Evolutionary conservation across 2,888 invertebrate genomes (phyloP).

Genomic region (Andrena flavipes): DNA sequence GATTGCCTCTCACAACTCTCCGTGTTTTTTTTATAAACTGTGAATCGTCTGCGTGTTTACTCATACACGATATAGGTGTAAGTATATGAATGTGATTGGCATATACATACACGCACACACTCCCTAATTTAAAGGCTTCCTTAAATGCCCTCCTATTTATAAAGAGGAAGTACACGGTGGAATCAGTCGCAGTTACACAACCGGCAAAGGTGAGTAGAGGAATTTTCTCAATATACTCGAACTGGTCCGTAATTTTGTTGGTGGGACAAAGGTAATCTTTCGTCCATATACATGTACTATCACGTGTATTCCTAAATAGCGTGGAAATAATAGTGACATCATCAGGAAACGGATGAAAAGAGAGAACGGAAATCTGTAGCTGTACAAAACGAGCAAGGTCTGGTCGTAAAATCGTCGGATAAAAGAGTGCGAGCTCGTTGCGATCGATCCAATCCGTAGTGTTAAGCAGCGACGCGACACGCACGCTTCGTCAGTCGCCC

Average conservation of each 20-base stretch:
- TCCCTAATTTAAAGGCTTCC: too few relatives aligned
- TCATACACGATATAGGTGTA: too few relatives aligned
- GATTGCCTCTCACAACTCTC: neutral
- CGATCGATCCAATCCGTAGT: slow-evolving; percentile 6
- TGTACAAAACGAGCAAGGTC: neutral
- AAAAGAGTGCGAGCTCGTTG: neutral
- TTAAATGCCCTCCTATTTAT: neutral
- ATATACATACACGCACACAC: too few relatives aligned
- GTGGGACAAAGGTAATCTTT: neutral
- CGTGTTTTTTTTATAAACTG: neutral
- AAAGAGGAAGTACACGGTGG: neutral
- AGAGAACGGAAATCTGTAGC: neutral
- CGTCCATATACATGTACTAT: neutral
- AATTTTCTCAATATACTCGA: slow-evolving; percentile 3
- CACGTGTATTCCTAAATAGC: neutral
- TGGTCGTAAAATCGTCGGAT: neutral
- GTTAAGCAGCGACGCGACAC: neutral
- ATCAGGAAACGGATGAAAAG: neutral
- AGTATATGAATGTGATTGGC: too few relatives aligned
- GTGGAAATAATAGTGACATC: neutral
- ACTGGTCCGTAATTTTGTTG: neutral
- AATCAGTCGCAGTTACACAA: slow-evolving; percentile 8
- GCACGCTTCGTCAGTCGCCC: neutral
- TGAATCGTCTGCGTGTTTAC: neutral
- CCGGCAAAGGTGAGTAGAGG: neutral